phyloP scores from a whole-genome alignment of 2,888 invertebrate species.

The Clostera curtula region DNA sequence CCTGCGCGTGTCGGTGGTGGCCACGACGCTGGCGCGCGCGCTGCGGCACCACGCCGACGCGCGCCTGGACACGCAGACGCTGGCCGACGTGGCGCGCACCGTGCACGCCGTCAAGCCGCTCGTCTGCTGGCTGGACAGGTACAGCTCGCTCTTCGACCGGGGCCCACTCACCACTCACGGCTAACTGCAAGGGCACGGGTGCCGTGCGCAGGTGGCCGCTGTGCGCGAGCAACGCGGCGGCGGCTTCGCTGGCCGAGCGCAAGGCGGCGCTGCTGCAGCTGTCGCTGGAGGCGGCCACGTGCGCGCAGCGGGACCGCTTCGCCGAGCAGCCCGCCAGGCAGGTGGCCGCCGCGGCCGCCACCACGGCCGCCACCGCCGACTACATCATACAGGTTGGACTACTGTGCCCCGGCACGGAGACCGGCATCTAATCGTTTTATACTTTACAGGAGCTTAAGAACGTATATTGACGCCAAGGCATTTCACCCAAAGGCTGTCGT shows the following conservation, averaged over 20 bases:
- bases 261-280: constrained; percentile 81
- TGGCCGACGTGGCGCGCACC: constrained; percentile 90
- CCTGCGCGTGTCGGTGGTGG: constrained; percentile 86
- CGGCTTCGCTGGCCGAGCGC: constrained; percentile 36
- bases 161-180: neutral
- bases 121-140: constrained; percentile 93
- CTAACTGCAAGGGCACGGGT: neutral
- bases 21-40: constrained; percentile 81
- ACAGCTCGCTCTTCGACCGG: constrained; percentile 16
- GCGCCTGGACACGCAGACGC: constrained; percentile 84
- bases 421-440: neutral
- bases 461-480: too few relatives aligned
- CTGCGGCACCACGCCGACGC: constrained; percentile 80
- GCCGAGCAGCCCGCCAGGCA: constrained; percentile 92
- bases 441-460: too few relatives aligned
- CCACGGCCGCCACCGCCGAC: constrained; percentile 86
- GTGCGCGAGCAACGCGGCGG: constrained; percentile 24
- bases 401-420: neutral
- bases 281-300: constrained; percentile 90
- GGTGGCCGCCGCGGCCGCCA: constrained; percentile 80
- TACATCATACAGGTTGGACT: constrained; percentile 83
- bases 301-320: constrained; percentile 93
- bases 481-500: too few relatives aligned
- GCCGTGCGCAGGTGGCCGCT: constrained; percentile 17
- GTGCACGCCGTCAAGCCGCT: constrained; percentile 90